phyloP scores from a whole-genome alignment of 2,113 vertebrate genomes.

The Brachypodius melanocephalos region DNA sequence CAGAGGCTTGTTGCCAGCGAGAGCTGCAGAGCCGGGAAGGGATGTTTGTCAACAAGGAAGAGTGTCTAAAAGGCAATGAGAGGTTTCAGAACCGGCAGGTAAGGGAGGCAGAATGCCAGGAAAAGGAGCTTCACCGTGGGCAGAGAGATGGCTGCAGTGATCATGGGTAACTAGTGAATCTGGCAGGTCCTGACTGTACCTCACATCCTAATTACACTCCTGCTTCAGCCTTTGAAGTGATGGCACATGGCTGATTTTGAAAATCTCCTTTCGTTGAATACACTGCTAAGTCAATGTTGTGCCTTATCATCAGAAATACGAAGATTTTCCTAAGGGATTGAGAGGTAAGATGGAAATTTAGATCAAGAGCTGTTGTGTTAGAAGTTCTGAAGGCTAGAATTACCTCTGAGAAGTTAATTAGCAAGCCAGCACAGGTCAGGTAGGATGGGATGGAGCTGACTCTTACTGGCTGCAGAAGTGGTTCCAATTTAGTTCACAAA shows the following conservation, averaged over 20 bases:
- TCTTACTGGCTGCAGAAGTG: not conserved
- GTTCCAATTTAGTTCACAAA: not conserved
- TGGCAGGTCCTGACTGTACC: not conserved
- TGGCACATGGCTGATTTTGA: not conserved
- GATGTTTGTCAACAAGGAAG: conserved; percentile 69
- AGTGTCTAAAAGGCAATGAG: conserved; percentile 77
- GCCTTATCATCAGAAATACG: not conserved
- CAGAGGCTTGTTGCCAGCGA: conserved; percentile 86
- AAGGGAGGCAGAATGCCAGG: fast-evolving
- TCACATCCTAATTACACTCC: not conserved
- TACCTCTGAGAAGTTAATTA: not conserved
- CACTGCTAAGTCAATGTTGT: not conserved
- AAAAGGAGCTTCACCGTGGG: not conserved
- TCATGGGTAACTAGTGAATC: too few relatives aligned
- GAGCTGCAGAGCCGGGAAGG: conserved; percentile 73
- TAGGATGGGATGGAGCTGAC: not conserved
- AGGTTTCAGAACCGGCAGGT: conserved; percentile 88
- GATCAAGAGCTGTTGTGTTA: not conserved
- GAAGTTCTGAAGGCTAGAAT: not conserved
- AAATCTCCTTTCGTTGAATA: not conserved
- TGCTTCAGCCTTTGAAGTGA: not conserved
- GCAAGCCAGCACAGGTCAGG: not conserved
- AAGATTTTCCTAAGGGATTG: not conserved
- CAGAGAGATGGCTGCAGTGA: not conserved
- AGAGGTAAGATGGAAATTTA: not conserved